phyloP scores from a whole-genome alignment of 2,113 vertebrate species.

The Pteronura brasiliensis region DNA sequence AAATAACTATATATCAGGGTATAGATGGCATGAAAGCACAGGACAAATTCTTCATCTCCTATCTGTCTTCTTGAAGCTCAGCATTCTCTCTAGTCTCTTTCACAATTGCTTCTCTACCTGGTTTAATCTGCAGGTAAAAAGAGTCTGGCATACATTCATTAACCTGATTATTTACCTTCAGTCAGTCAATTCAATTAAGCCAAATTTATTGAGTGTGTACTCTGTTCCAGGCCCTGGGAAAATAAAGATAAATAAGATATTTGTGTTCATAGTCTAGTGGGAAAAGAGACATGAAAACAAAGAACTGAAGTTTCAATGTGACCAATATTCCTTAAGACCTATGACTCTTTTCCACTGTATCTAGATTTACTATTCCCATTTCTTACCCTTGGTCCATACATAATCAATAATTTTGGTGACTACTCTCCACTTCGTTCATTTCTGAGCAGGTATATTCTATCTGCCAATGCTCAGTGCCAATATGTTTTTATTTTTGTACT shows the following conservation, averaged over 20 bases:
- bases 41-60: neutral
- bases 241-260: constrained; percentile 17
- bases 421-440: neutral
- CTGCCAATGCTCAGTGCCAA: neutral
- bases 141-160: neutral
- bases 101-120: neutral
- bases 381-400: neutral
- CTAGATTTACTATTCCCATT: neutral
- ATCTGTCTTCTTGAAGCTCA: neutral
- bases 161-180: neutral
- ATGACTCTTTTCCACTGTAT: neutral
- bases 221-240: neutral
- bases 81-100: neutral
- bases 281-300: neutral
- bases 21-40: neutral
- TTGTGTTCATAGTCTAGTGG: neutral
- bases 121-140: neutral
- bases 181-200: neutral
- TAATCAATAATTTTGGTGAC: neutral
- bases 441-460: neutral
- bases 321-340: neutral
- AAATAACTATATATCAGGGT: neutral
- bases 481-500: neutral
- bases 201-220: neutral
- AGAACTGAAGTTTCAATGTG: neutral